These are phyloP conservation scores for Plumapathes pennacea DNA, from an alignment of 92 coral and sea anemone species.

Conservation along the genomic window DNA sequence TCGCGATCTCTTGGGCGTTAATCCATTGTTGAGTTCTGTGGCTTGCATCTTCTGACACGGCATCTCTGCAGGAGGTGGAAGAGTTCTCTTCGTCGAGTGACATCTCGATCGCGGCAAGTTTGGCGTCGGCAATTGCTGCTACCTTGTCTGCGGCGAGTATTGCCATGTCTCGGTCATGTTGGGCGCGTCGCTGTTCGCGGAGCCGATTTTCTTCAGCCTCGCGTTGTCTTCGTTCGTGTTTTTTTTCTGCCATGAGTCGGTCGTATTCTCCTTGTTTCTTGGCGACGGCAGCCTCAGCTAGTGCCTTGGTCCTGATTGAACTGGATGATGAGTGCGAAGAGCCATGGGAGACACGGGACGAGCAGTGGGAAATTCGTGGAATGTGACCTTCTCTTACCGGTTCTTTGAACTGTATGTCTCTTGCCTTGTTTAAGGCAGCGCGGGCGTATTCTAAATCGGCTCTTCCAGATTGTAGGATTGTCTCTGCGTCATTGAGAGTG, in stretches of 20 bases:
- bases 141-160: constrained; percentile 36
- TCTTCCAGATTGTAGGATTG: not conserved
- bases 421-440: too few relatives aligned
- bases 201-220: constrained; percentile 46
- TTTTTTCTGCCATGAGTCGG: constrained; percentile 42
- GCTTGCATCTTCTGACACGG: constrained; percentile 1
- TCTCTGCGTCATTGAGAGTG: not conserved
- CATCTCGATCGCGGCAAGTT: constrained; percentile 39
- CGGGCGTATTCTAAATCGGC: too few relatives aligned
- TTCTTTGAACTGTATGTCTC: not conserved
- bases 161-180: constrained; percentile 44
- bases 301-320: constrained; percentile 27
- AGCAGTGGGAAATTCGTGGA: constrained; percentile 16
- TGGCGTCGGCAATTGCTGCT: constrained; percentile 43
- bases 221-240: constrained; percentile 19
- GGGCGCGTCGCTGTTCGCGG: constrained; percentile 25
- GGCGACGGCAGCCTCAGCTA: constrained; percentile 55
- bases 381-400: not conserved
- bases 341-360: constrained; percentile 16
- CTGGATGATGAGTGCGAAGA: constrained; percentile 28
- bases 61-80: not conserved
- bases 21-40: constrained; percentile 10
- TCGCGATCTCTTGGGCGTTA: constrained; percentile 18
- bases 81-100: constrained; percentile 21
- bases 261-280: constrained; percentile 55